Conservation (phyloP, 2,113 vertebrate genomes). For the Camelus bactrianus region DNA sequence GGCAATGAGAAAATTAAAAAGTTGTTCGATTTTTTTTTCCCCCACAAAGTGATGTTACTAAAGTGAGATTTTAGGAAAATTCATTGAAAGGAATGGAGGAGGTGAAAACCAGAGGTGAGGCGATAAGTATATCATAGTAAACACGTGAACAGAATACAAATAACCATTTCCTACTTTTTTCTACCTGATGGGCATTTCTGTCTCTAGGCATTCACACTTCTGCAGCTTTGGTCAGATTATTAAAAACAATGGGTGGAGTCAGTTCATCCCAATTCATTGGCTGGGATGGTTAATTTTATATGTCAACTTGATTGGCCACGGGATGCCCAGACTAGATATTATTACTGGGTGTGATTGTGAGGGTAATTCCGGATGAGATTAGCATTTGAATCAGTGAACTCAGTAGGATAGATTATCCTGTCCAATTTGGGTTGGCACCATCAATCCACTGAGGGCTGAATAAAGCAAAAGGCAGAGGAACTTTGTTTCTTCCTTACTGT, state of each 20-base stretch:
- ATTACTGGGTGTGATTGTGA: background rate
- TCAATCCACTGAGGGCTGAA: background rate
- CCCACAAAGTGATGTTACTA: background rate
- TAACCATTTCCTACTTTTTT: background rate
- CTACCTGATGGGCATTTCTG: background rate
- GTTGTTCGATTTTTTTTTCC: background rate
- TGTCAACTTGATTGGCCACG: background rate
- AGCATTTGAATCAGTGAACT: background rate
- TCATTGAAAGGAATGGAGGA: background rate
- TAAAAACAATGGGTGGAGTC: background rate
- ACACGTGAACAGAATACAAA: background rate
- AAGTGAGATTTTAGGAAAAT: background rate
- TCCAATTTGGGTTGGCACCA: background rate
- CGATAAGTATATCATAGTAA: background rate
- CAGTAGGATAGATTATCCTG: background rate
- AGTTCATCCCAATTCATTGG: background rate
- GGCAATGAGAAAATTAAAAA: background rate
- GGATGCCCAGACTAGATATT: background rate
- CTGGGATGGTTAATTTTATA: background rate
- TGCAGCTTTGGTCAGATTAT: background rate
- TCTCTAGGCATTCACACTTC: background rate
- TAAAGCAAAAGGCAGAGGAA: background rate
- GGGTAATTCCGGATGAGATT: background rate
- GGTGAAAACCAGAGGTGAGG: background rate
- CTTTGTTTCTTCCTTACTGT: background rate